Evolutionary conservation across 2,888 invertebrate species (phyloP), one percentile per base, ranked within the genome.

Genomic region (Pheosia tremula): DNA sequence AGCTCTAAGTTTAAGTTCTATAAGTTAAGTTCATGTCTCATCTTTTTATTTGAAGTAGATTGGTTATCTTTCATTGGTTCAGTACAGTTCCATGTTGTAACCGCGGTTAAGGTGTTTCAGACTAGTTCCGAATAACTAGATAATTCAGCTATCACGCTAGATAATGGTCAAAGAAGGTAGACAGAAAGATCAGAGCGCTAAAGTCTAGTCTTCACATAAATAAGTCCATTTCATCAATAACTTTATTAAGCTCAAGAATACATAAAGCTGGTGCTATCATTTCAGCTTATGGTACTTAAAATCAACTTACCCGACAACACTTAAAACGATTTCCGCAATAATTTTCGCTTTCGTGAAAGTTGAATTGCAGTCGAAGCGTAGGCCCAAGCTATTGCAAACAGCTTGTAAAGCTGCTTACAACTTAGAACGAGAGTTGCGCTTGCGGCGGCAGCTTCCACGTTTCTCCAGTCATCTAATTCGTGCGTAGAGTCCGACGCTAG

Each of bases 401-500:
- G 55, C 55, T 55, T 55, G n/a, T 55, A 55, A 37, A 55, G 55
- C 39, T 55, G 55, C 55, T 55, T 10, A n/a, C 39, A 39, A 55
- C 38, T 55, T 10, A n/a, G n/a, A 39, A 55, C 38, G n/a, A 1
- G 36, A 5, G 55, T 3, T 55, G 39, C 55, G 55, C 39, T 55
- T 13, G 55, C 55, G 55, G 39, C 39, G 54, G 54, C 39, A 38
- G 39, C 55, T 10, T 36, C 53, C 55, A 13, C 55, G 37, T 55
- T 39, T 55, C 55, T 13, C 55, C 37, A 55, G 55, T 55, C 55
- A 55, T 55, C 55, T 55, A 39, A 55, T 55, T 55, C 39, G 55
- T 39, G 55, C 55, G 38, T 39, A 55, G 39, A 55, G 55, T 55
- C 8, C 55, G 39, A 55, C 39, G 39, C 37, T 39, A 37, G 53